These are phyloP conservation scores for cat (Felis catus) DNA, from an alignment of 2,113 vertebrate genomes.

Conservation along the genomic window DNA sequence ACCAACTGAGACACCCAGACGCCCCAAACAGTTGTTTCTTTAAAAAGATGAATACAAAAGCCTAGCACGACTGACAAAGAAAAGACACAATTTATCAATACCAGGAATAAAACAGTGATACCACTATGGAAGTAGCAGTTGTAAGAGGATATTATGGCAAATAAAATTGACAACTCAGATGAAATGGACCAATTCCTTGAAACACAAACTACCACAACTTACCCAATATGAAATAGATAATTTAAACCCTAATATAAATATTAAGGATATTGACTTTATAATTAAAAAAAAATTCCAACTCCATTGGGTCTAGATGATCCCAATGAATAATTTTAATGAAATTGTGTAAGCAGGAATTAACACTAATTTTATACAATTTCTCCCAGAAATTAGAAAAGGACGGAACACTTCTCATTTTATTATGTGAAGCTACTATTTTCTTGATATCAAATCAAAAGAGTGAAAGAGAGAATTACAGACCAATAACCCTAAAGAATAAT, in stretches of 20 bases:
- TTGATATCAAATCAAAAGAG: background rate
- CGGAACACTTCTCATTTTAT: background rate
- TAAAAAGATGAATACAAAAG: background rate
- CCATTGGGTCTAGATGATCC: background rate
- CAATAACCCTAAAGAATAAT: background rate
- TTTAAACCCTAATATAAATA: background rate
- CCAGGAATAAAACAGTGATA: background rate
- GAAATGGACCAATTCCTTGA: background rate
- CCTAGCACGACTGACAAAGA: background rate
- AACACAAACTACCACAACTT: background rate
- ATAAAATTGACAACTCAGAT: background rate
- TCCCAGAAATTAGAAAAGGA: background rate
- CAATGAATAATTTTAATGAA: background rate
- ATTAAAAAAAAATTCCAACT: background rate
- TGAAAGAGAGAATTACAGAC: background rate
- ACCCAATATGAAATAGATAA: background rate
- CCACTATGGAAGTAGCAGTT: background rate
- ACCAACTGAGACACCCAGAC: too few species aligned
- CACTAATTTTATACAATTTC: background rate
- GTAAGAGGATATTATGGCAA: background rate
- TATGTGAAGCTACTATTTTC: background rate
- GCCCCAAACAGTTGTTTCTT: background rate
- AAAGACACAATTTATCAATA: background rate
- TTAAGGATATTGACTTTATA: background rate
- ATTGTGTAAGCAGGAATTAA: background rate